Conservation (phyloP, 2,888 invertebrate genomes). For the Chrysotoxum bicinctum region DNA sequence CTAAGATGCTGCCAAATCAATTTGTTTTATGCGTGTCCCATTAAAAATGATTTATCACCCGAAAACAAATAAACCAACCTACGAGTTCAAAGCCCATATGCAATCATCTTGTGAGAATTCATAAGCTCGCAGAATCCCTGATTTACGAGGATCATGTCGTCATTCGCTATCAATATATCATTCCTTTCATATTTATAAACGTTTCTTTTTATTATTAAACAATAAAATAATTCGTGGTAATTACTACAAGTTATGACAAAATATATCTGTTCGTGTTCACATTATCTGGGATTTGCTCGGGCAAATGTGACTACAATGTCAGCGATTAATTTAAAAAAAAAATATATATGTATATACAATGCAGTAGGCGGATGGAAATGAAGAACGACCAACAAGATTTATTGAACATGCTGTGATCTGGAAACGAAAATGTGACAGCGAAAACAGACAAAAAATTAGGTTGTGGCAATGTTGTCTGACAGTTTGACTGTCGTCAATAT, state of each 20-base stretch:
- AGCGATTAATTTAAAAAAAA: conserved; percentile 61
- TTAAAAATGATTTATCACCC: conserved; percentile 52
- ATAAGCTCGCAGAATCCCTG: not conserved
- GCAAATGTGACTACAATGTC: conserved; percentile 56
- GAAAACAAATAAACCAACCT: not conserved
- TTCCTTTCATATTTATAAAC: not conserved
- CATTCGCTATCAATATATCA: conserved; percentile 39
- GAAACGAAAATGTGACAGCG: conserved; percentile 62
- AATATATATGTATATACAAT: conserved; percentile 11
- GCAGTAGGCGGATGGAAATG: conserved; percentile 63
- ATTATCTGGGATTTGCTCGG: conserved; percentile 43
- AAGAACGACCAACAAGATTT: conserved; percentile 60
- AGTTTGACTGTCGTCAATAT: conserved; percentile 69
- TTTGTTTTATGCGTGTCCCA: conserved; percentile 57
- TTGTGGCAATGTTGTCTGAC: conserved; percentile 69
- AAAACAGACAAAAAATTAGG: conserved; percentile 72
- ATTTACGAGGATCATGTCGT: conserved; percentile 20
- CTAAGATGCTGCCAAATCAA: conserved; percentile 28
- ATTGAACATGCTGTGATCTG: conserved; percentile 68
- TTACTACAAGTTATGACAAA: conserved; percentile 65
- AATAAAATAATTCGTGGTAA: conserved; percentile 55
- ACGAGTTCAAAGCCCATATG: not conserved
- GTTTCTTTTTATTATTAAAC: conserved; percentile 10
- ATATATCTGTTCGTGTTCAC: conserved; percentile 51
- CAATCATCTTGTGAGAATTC: not conserved